Percentiles rank a stretch among this genome's conserved stretches.
Conservation (phyloP, 2,888 invertebrate species). For the Sphaerolaimus hirsutus region DNA sequence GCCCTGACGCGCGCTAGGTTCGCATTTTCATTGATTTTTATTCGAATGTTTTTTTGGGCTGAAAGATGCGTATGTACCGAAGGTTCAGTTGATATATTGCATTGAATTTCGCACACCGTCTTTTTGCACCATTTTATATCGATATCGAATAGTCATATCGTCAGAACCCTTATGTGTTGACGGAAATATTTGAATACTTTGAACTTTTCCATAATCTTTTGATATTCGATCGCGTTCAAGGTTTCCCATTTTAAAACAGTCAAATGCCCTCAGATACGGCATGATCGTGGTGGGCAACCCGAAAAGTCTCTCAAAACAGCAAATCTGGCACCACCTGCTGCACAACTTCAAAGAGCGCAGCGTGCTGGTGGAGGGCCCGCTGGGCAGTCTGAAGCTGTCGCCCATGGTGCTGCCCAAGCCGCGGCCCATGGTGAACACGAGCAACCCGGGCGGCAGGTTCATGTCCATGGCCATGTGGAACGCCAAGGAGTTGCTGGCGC, state of each 20-base stretch:
- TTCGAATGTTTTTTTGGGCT: too few species aligned
- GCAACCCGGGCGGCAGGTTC: conserved; percentile 84
- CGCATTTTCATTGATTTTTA: too few species aligned
- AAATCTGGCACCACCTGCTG: conserved; percentile 86
- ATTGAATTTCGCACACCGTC: too few species aligned
- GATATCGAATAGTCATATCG: too few species aligned
- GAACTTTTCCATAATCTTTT: too few species aligned
- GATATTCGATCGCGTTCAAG: too few species aligned
- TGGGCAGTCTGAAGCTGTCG: conserved; percentile 84
- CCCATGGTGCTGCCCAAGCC: conserved; percentile 89
- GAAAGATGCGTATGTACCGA: too few species aligned
- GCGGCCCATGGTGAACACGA: conserved; percentile 70
- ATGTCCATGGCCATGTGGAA: conserved; percentile 93
- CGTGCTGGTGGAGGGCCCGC: conserved; percentile 81
- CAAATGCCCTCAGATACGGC: conserved; percentile 39
- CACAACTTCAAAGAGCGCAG: conserved; percentile 92
- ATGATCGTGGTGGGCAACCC: conserved; percentile 96
- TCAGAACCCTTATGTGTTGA: too few species aligned
- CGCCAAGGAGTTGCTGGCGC: conserved; percentile 75
- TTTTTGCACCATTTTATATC: too few species aligned
- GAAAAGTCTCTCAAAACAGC: conserved; percentile 84
- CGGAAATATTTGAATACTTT: too few species aligned
- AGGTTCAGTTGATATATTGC: too few species aligned
- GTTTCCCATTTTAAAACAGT: too few species aligned
- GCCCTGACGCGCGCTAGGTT: conserved; percentile 78